Conservation (phyloP, 2,888 invertebrate genomes). For the Idaea biselata region DNA sequence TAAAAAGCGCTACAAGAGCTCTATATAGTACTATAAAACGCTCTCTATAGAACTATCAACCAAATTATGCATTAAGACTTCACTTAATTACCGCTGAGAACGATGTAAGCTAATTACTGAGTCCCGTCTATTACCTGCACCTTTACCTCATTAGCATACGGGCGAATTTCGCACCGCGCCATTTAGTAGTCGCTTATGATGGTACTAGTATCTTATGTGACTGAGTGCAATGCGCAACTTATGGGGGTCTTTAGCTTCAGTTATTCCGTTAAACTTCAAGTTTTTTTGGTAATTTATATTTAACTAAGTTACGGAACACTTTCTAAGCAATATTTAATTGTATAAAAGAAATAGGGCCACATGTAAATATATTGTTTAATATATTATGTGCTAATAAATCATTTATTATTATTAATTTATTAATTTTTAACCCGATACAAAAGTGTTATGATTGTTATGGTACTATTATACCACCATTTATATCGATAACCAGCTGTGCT, state of each 20-base stretch:
- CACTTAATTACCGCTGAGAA: conserved; percentile 21
- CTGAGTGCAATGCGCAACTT: not conserved
- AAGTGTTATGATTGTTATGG: too few species aligned
- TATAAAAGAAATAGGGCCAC: too few species aligned
- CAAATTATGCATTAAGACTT: conserved; percentile 26
- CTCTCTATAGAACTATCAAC: conserved; percentile 5
- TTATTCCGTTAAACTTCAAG: not conserved
- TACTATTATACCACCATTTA: too few species aligned
- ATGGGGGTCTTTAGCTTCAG: not conserved
- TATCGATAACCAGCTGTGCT: too few species aligned
- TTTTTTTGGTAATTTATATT: not conserved
- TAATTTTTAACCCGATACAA: too few species aligned
- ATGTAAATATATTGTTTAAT: too few species aligned
- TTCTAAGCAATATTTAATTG: too few species aligned
- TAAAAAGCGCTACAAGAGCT: not conserved
- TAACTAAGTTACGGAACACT: too few species aligned
- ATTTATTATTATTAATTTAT: too few species aligned
- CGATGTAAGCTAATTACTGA: conserved; percentile 27
- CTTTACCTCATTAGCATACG: not conserved
- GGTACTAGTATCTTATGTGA: not conserved
- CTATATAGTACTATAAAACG: not conserved
- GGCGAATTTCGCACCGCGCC: not conserved
- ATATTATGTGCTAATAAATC: too few species aligned
- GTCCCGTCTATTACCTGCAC: not conserved
- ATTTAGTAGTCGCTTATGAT: not conserved